A percentile compares a stretch with the other conserved stretches of the same genome.
These are phyloP conservation scores for Baronia brevicornis DNA, from an alignment of 2,888 invertebrate genomes.

Conservation along the genomic window DNA sequence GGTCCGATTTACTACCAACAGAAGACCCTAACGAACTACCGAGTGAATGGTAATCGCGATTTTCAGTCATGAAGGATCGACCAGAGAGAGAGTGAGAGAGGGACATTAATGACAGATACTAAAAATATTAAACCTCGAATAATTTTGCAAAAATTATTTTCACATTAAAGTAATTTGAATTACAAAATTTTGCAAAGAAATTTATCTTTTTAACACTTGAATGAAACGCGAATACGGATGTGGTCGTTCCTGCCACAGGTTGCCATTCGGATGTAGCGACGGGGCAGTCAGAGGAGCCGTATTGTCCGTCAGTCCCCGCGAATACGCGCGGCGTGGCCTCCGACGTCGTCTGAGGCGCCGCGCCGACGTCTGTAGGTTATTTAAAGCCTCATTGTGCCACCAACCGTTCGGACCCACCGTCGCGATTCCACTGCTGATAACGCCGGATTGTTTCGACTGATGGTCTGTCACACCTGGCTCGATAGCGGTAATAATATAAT, in stretches of 20 bases:
- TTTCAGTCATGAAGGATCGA: too few relatives aligned
- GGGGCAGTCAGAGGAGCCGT: constrained; percentile 49
- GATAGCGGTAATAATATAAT: too few relatives aligned
- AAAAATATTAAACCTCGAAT: too few relatives aligned
- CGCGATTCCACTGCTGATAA: constrained; percentile 63
- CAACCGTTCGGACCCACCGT: constrained; percentile 39
- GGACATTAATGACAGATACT: too few relatives aligned
- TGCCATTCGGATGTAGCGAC: constrained; percentile 43
- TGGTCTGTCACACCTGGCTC: constrained; percentile 62
- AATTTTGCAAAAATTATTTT: too few relatives aligned
- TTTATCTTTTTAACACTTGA: constrained; percentile 46
- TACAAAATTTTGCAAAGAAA: too few relatives aligned
- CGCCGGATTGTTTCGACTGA: constrained; percentile 57
- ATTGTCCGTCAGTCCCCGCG: constrained; percentile 64
- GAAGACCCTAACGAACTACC: too few relatives aligned
- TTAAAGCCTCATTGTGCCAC: constrained; percentile 69
- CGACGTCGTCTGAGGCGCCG: constrained; percentile 63
- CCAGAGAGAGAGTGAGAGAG: too few relatives aligned
- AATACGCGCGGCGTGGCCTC: constrained; percentile 33
- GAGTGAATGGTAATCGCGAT: too few relatives aligned
- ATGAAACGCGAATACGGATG: constrained; percentile 50
- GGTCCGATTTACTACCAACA: too few relatives aligned
- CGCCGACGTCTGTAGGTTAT: constrained; percentile 61
- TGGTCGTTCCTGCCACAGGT: constrained; percentile 31
- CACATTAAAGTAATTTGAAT: too few relatives aligned